Conservation (phyloP, 2,888 invertebrate species). For the Parnassius apollo region DNA sequence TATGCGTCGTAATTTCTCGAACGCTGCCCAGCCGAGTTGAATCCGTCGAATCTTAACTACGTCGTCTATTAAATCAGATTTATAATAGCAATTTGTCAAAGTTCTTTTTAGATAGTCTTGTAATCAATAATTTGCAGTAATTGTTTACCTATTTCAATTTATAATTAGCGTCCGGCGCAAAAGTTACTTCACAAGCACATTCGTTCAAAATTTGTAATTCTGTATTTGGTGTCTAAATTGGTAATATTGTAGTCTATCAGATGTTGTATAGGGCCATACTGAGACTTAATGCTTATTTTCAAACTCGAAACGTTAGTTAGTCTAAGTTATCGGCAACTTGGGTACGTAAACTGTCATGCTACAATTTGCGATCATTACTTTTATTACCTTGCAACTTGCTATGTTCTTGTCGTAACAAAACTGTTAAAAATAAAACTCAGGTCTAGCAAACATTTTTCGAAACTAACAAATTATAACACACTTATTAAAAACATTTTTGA, state of each 20-base stretch:
- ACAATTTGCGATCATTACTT: constrained; percentile 1
- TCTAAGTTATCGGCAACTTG: constrained; percentile 7
- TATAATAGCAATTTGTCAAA: constrained; percentile 19
- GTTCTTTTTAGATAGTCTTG: constrained; percentile 4
- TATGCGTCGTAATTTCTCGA: no score
- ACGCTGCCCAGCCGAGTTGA: no score
- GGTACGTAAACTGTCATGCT: constrained; percentile 5
- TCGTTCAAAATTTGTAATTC: constrained; percentile 8
- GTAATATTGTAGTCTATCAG: constrained; percentile 13
- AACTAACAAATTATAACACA: neutral
- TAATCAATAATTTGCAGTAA: constrained; percentile 15
- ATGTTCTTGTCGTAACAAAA: constrained; percentile 1
- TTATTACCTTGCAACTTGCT: constrained; percentile 5
- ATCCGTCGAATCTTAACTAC: constrained; percentile 9
- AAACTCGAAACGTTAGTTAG: neutral
- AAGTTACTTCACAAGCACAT: constrained; percentile 6
- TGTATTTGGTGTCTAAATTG: constrained; percentile 13
- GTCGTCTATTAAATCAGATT: constrained; percentile 5
- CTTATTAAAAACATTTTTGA: neutral
- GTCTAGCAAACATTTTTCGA: no score
- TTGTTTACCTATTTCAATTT: constrained; percentile 9
- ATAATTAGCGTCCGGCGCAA: constrained; percentile 11
- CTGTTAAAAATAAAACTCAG: no score
- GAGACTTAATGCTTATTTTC: constrained; percentile 10
- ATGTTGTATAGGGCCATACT: constrained; percentile 5